Percentiles rank a stretch among this genome's conserved stretches.
These are phyloP conservation scores for Okamejei kenojei DNA, from an alignment of 2,797 vertebrate species.

Conservation along the genomic window DNA sequence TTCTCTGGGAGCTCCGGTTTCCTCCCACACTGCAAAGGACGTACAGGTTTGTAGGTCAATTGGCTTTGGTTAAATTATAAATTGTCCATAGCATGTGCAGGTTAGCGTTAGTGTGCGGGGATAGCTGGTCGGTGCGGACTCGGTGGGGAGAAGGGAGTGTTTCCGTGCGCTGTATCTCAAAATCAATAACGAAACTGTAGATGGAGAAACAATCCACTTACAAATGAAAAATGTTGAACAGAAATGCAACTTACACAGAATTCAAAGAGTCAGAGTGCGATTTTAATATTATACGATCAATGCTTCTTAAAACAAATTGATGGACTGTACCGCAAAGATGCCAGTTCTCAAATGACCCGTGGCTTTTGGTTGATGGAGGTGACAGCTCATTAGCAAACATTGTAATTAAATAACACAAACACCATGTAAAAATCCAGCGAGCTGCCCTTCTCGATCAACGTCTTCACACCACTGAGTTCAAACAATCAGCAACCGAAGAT, in stretches of 20 bases:
- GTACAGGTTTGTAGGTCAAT: too few relatives aligned
- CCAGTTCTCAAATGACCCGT: not conserved
- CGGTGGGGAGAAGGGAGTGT: too few relatives aligned
- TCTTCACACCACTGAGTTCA: not conserved
- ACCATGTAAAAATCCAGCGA: not conserved
- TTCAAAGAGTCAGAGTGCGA: not conserved
- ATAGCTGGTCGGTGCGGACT: too few relatives aligned
- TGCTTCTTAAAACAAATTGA: not conserved
- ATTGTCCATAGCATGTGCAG: too few relatives aligned
- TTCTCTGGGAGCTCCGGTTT: too few relatives aligned
- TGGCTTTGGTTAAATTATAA: too few relatives aligned
- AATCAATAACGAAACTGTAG: too few relatives aligned
- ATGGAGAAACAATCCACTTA: not conserved
- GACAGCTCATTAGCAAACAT: conserved; percentile 6
- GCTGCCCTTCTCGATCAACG: conserved; percentile 25
- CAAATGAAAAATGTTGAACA: not conserved
- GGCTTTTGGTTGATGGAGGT: not conserved
- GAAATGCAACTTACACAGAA: not conserved
- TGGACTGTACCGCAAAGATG: not conserved
- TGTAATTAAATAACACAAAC: conserved; percentile 27
- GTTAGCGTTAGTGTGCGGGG: too few relatives aligned
- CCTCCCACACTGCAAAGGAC: too few relatives aligned
- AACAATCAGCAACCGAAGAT: conserved; percentile 17
- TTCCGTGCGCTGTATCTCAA: too few relatives aligned
- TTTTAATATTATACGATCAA: too few relatives aligned